Conservation (phyloP, 1,140 invertebrate genomes). For the Chironomus striatipennis region DNA sequence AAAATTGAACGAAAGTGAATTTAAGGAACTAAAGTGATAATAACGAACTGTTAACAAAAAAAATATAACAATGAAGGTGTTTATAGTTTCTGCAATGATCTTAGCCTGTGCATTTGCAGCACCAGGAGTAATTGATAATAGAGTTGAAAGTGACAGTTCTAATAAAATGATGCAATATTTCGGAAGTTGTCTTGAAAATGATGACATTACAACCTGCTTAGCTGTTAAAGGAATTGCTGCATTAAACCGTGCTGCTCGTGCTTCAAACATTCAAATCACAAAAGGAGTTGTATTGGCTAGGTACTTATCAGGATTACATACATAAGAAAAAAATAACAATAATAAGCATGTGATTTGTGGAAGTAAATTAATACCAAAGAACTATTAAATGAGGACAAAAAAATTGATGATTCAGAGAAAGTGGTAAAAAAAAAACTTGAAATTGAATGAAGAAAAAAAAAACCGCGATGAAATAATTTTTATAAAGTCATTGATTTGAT, state of each 20-base stretch:
- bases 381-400: no score
- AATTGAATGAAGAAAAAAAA: background rate
- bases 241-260: slow-evolving; percentile 48
- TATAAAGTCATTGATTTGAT: no score
- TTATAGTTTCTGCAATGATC: slow-evolving; percentile 31
- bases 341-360: background rate
- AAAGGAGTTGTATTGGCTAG: slow-evolving; percentile 50
- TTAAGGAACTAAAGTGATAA: background rate
- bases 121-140: slow-evolving; percentile 38
- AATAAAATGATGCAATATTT: slow-evolving; percentile 34
- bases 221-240: slow-evolving; percentile 48
- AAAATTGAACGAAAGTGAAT: no score
- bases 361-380: no score
- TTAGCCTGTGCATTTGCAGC: slow-evolving; percentile 34
- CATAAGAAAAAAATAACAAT: slow-evolving; percentile 29
- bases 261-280: slow-evolving; percentile 46
- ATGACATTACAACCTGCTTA: slow-evolving; percentile 47
- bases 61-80: slow-evolving; percentile 39
- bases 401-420: no score
- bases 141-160: slow-evolving; percentile 33
- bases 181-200: slow-evolving; percentile 37
- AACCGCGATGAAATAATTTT: slow-evolving; percentile 21
- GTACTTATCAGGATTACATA: slow-evolving; percentile 29
- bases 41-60: background rate
- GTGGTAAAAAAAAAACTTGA: background rate